phyloP scores from a whole-genome alignment of 2,888 invertebrate genomes.

The Scaptomyza tumidula region DNA sequence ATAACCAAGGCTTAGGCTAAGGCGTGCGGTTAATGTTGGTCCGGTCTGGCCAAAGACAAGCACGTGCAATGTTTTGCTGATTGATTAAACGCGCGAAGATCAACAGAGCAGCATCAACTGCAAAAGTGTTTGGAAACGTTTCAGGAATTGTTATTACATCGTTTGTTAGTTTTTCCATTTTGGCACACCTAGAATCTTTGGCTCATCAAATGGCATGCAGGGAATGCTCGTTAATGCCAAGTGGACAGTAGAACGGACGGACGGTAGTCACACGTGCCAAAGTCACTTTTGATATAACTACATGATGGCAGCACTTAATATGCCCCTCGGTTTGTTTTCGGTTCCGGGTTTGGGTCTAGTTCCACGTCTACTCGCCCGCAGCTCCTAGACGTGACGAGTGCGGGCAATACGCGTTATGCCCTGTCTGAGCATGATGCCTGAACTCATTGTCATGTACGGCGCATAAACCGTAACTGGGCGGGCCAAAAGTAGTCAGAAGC shows the following conservation, averaged over 20 bases:
- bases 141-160: conserved; percentile 75
- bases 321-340: conserved; percentile 31
- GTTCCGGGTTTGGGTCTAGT: conserved; percentile 1
- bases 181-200: conserved; percentile 45
- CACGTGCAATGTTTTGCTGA: conserved; percentile 73
- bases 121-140: conserved; percentile 55
- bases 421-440: conserved; percentile 23
- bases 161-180: conserved; percentile 64
- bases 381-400: conserved; percentile 70
- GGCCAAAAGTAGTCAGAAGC: conserved; percentile 16
- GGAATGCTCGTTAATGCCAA: conserved; percentile 50
- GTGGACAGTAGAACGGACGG: conserved; percentile 41
- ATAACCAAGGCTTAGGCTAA: conserved; percentile 43
- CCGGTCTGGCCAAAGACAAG: conserved; percentile 13
- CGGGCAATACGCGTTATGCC: conserved; percentile 47
- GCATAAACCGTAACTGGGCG: conserved; percentile 56
- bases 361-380: conserved; percentile 19
- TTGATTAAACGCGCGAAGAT: conserved; percentile 73
- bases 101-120: conserved; percentile 47
- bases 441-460: conserved; percentile 77
- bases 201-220: conserved; percentile 33
- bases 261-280: conserved; percentile 66
- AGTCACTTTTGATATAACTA: conserved; percentile 78
- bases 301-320: conserved; percentile 73
- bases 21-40: conserved; percentile 21